phyloP scores from a whole-genome alignment of 1,140 invertebrate genomes.

The Drosophila nigromelanica region DNA sequence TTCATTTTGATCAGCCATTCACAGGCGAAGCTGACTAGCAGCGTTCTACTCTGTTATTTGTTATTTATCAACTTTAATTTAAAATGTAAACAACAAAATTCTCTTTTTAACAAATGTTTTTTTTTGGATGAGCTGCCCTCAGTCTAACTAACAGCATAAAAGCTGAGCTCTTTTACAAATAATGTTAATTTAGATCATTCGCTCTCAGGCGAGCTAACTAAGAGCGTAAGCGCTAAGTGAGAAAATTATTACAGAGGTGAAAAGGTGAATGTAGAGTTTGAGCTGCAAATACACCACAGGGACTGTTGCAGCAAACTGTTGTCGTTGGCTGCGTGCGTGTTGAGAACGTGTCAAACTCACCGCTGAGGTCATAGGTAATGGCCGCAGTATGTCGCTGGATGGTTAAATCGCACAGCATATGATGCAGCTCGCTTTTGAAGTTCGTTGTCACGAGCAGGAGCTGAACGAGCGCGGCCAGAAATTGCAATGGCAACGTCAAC shows the following conservation, averaged over 20 bases:
- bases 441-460: conserved; percentile 56
- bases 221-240: background rate
- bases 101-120: no score
- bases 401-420: conserved; percentile 62
- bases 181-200: no score
- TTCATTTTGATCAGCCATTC: no score
- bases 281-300: background rate
- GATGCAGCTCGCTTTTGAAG: conserved; percentile 56
- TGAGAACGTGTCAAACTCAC: conserved; percentile 38
- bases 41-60: no score
- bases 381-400: conserved; percentile 62
- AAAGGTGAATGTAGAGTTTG: no score
- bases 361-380: conserved; percentile 65
- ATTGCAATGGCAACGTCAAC: conserved; percentile 49
- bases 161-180: no score
- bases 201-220: no score
- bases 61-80: no score
- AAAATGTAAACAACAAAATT: no score
- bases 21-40: no score
- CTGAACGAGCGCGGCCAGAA: conserved; percentile 52
- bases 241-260: background rate
- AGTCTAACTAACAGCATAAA: no score
- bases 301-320: background rate
- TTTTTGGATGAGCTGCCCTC: no score
- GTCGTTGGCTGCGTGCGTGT: conserved; percentile 14